Evolutionary conservation across 1,140 invertebrate species (phyloP), one percentile per base, ranked within the genome.

Genomic region (Idris sp.): DNA sequence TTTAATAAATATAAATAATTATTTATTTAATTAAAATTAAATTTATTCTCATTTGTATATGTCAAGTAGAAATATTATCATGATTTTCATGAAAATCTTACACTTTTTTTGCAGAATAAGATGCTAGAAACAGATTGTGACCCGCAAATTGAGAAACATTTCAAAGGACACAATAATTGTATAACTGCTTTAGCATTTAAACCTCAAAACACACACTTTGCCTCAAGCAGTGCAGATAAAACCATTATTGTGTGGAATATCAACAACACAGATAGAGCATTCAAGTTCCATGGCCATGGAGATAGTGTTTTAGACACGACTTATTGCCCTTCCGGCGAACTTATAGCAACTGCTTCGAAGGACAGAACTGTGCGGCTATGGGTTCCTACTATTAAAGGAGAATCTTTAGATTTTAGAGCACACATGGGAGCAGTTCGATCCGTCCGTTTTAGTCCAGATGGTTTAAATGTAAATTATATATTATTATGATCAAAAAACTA

Each of bases 351-450:
- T 16, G 91, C 91, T 18, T 96, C 95, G 0, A 89, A 92, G 56
- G 96, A 97, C 81, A 91, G 92, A 83, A 93, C 92, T 15, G 92
- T 97, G 0, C 88, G 95, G 71, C 86, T 98, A 11, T 98, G 96
- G 96, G 91, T 95, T 33, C 94, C 95, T 0, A 93, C 90, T 72
- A 89, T 95, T 72, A 93, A 90, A 77, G 94, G 94, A 4, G 92
- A 93, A 53, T 91, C 90, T 1, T 84, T 89, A 8, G 92, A 94
- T 81, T 96, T 97, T 82, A 91, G 91, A 85, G 92, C 94, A 11
- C 95, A 97, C 85, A 91, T 89, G 33, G 91, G 91, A 53, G 90
- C 92, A 22, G 93, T 97, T 1, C 88, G 94, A 36, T 93, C 92
- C 61, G 91, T 97, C 1, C 89, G 92, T 72, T 97, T 97, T 80